phyloP scores from a whole-genome alignment of 1,140 invertebrate genomes.

The Drosophila pallidifrons region DNA sequence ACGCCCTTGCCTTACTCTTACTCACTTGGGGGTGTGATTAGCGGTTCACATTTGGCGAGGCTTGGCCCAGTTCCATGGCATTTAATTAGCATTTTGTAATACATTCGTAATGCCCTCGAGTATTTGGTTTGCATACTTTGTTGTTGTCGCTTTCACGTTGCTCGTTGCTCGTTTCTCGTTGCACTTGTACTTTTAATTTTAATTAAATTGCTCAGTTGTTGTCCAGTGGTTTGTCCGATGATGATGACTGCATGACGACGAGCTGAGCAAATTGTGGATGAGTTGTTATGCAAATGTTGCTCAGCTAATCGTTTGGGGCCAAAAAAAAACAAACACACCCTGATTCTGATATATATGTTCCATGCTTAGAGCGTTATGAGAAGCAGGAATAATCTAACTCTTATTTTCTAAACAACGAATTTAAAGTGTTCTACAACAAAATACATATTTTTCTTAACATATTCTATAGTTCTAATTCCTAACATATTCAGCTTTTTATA shows the following conservation, averaged over 20 bases:
- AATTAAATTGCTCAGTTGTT: constrained; percentile 56
- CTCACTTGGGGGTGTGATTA: constrained; percentile 63
- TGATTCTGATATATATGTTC: constrained; percentile 7
- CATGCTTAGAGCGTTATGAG: too few species aligned
- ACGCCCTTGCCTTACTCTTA: constrained; percentile 18
- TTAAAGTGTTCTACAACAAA: too few species aligned
- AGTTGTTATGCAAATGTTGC: constrained; percentile 39
- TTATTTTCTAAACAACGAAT: too few species aligned
- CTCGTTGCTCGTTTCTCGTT: constrained; percentile 1
- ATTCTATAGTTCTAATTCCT: too few species aligned
- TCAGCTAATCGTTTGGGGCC: constrained; percentile 42
- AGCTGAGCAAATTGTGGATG: constrained; percentile 20
- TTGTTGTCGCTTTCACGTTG: constrained; percentile 11
- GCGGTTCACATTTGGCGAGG: constrained; percentile 60
- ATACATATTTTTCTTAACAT: too few species aligned
- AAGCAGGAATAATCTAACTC: too few species aligned
- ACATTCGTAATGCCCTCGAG: constrained; percentile 71
- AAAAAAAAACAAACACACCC: constrained; percentile 36
- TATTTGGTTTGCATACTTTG: constrained; percentile 52
- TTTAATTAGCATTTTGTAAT: constrained; percentile 83
- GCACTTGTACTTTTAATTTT: constrained; percentile 68
- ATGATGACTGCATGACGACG: constrained; percentile 23
- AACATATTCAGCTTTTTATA: too few species aligned
- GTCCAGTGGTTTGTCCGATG: constrained; percentile 12
- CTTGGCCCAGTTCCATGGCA: constrained; percentile 74